Percentiles rank a stretch among this genome's conserved stretches.
phyloP scores from a whole-genome alignment of 2,888 invertebrate genomes.

The Microctonus aethiopoides region DNA sequence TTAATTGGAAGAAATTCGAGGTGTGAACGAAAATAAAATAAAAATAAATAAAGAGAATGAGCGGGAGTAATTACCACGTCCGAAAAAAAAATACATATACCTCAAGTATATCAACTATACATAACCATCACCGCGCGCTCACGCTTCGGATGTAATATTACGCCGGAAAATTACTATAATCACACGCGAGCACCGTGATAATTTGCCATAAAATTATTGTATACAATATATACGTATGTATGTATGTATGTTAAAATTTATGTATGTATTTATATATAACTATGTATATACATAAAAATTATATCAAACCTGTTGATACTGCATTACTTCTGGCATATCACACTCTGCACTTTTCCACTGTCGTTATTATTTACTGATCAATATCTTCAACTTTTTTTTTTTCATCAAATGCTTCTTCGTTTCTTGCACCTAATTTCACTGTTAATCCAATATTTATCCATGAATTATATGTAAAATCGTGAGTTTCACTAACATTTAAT shows the following conservation, averaged over 20 bases:
- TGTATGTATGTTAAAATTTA: too few species aligned
- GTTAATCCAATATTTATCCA: constrained; percentile 15
- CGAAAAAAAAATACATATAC: background rate
- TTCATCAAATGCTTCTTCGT: background rate
- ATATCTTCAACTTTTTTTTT: background rate
- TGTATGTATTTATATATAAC: too few species aligned
- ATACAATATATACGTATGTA: constrained; percentile 19
- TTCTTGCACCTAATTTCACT: too few species aligned
- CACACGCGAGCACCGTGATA: constrained; percentile 44
- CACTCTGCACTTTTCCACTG: constrained; percentile 40
- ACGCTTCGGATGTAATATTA: constrained; percentile 37
- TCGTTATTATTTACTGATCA: background rate
- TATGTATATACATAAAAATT: too few species aligned
- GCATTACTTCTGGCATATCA: constrained; percentile 59
- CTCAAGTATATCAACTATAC: constrained; percentile 25
- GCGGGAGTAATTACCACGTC: constrained; percentile 22
- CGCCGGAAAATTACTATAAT: constrained; percentile 44
- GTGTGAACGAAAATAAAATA: constrained; percentile 12
- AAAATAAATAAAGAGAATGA: background rate
- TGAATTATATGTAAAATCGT: background rate
- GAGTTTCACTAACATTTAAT: too few species aligned
- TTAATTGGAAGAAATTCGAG: background rate
- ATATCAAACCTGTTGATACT: constrained; percentile 59
- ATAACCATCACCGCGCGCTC: constrained; percentile 25
- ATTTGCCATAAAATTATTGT: constrained; percentile 41